These are phyloP conservation scores for Lophura nycthemera DNA, from an alignment of 2,113 vertebrate species.

Conservation along the genomic window DNA sequence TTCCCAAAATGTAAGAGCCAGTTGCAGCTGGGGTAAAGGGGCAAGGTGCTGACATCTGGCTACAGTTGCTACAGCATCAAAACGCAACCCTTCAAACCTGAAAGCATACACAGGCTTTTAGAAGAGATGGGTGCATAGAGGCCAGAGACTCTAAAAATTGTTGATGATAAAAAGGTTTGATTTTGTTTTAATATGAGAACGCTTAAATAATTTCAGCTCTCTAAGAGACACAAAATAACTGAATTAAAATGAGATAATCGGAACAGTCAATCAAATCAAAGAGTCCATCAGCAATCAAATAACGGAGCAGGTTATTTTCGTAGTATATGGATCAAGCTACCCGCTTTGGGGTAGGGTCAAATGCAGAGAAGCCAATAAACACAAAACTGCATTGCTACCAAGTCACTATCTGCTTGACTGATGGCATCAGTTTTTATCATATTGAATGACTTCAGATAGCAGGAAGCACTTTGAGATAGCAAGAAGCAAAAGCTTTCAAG, in stretches of 20 bases:
- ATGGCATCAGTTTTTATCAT: accelerated
- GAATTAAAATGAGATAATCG: not conserved
- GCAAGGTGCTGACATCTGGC: not conserved
- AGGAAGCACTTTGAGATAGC: not conserved
- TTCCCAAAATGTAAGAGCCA: not conserved
- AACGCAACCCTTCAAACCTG: not conserved
- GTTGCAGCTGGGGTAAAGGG: not conserved
- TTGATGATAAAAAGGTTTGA: not conserved
- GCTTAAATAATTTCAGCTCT: not conserved
- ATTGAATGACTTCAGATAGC: not conserved
- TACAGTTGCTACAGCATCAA: not conserved
- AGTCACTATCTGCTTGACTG: not conserved
- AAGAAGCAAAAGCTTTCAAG: not conserved
- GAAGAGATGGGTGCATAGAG: accelerated
- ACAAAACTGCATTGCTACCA: not conserved
- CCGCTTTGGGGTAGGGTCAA: not conserved
- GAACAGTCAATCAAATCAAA: not conserved
- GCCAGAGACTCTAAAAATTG: not conserved
- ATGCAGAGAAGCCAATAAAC: not conserved
- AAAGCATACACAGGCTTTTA: not conserved
- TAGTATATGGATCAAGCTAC: not conserved
- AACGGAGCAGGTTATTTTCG: not conserved
- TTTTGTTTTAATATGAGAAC: not conserved
- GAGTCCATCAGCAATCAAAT: not conserved
- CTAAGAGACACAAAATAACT: not conserved